Evolutionary conservation across 2,113 vertebrate species (phyloP).

Genomic region (Jacana jacana): DNA sequence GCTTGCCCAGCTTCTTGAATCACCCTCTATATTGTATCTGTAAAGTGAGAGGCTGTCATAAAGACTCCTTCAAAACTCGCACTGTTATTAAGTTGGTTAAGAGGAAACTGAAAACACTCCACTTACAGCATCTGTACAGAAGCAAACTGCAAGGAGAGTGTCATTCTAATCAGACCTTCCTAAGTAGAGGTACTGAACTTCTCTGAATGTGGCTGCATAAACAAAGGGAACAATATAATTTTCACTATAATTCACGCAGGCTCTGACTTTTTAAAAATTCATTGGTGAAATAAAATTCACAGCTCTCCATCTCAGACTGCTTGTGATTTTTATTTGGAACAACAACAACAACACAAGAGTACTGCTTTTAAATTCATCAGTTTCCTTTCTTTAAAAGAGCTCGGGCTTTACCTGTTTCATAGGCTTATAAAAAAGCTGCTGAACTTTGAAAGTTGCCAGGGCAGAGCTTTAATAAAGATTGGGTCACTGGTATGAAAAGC

Average conservation of each 20-base stretch:
- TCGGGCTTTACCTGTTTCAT: neutral
- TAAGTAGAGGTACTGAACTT: neutral
- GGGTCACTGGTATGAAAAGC: slow-evolving; percentile 35
- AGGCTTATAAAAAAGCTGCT: slow-evolving; percentile 2
- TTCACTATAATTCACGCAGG: neutral
- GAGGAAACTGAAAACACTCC: neutral
- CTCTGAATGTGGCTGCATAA: neutral
- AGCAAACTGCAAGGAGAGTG: neutral
- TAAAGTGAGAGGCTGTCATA: neutral
- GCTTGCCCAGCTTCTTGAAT: neutral
- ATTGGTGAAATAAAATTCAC: neutral
- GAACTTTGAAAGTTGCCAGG: slow-evolving; percentile 16
- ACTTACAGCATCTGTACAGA: neutral
- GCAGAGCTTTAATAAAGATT: slow-evolving; percentile 11
- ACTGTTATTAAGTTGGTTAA: neutral
- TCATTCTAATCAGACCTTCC: neutral
- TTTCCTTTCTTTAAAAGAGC: neutral
- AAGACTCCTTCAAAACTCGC: neutral
- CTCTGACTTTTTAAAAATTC: neutral
- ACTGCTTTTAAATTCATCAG: neutral
- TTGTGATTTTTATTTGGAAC: neutral
- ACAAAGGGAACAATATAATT: neutral
- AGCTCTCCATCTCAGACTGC: neutral
- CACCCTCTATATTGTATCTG: neutral
- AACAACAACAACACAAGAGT: neutral